Percentiles rank a stretch among this genome's conserved stretches.
phyloP scores from a whole-genome alignment of 2,797 vertebrate genomes.

The Cyprinella venusta region DNA sequence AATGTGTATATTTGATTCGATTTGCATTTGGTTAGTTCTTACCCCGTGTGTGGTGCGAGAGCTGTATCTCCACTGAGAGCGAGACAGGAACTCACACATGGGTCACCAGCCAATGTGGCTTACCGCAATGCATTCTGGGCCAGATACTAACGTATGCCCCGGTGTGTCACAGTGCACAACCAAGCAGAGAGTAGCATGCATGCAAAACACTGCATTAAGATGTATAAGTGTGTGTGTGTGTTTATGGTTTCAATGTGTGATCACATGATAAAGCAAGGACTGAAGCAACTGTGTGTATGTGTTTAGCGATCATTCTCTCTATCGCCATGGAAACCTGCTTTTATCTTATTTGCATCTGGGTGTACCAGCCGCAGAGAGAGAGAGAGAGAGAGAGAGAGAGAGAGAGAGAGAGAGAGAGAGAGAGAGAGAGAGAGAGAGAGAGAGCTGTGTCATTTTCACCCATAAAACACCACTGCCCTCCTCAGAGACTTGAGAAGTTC shows the following conservation, averaged over 20 bases:
- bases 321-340: slow-evolving; percentile 79
- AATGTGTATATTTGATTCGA: neutral
- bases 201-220: slow-evolving; percentile 13
- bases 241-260: slow-evolving; percentile 43
- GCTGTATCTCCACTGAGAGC: slow-evolving; percentile 72
- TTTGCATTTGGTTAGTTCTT: slow-evolving; percentile 54
- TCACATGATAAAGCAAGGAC: slow-evolving; percentile 40
- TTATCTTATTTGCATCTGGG: slow-evolving; percentile 81
- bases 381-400: slow-evolving; percentile 1
- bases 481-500: slow-evolving; percentile 7
- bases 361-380: slow-evolving; percentile 70
- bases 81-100: slow-evolving; percentile 68
- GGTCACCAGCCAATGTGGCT: slow-evolving; percentile 67
- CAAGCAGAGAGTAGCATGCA: slow-evolving; percentile 58
- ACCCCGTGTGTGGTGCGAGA: slow-evolving; percentile 74
- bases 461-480: slow-evolving; percentile 8
- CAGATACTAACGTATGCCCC: slow-evolving; percentile 46
- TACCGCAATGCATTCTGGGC: slow-evolving; percentile 76
- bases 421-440: slow-evolving; percentile 4
- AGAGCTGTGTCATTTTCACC: slow-evolving; percentile 23
- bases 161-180: slow-evolving; percentile 75
- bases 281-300: slow-evolving; percentile 17
- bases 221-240: slow-evolving; percentile 12
- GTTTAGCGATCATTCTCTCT: slow-evolving; percentile 71
- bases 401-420: slow-evolving; percentile 59